Evolutionary conservation across 2,888 invertebrate species (phyloP).

Genomic region (Oxycera nigricornis): DNA sequence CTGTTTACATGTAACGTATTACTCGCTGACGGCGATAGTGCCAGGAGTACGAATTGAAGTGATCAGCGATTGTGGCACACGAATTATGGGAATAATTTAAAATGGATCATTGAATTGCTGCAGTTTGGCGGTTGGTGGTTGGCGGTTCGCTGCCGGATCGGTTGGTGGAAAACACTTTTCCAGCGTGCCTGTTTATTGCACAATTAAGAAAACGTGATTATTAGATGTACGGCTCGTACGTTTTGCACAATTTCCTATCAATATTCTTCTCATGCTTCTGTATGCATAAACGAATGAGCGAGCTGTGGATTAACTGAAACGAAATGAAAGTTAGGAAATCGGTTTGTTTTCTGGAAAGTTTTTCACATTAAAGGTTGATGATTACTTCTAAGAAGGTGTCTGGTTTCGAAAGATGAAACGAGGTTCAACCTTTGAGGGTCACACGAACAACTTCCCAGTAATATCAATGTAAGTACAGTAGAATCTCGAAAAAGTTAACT

Average conservation of each 20-base stretch:
- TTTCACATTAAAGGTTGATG: too few relatives aligned
- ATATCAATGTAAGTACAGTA: too few relatives aligned
- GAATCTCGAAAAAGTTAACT: too few relatives aligned
- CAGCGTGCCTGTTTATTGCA: slow-evolving; percentile 11
- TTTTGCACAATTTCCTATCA: slow-evolving; percentile 6
- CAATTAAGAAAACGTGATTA: slow-evolving; percentile 30
- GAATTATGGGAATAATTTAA: slow-evolving; percentile 37
- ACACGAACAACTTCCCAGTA: too few relatives aligned
- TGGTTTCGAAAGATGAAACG: too few relatives aligned
- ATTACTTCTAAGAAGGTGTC: too few relatives aligned
- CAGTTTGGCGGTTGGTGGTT: not conserved
- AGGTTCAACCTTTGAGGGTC: too few relatives aligned
- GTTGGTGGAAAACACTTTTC: slow-evolving; percentile 31
- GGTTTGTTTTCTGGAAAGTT: too few relatives aligned
- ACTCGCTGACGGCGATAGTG: not conserved
- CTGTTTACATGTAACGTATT: slow-evolving; percentile 22
- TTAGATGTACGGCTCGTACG: not conserved
- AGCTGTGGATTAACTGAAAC: not conserved
- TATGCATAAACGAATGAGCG: not conserved
- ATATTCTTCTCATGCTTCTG: not conserved
- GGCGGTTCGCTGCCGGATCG: too few relatives aligned
- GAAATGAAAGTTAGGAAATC: not conserved
- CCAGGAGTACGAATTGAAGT: not conserved
- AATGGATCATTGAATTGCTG: slow-evolving; percentile 27
- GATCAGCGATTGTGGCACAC: slow-evolving; percentile 26